Percentiles rank a stretch among this genome's conserved stretches.
Conservation (phyloP, 1,140 invertebrate species). For the Caenorhabditis inopinata region DNA sequence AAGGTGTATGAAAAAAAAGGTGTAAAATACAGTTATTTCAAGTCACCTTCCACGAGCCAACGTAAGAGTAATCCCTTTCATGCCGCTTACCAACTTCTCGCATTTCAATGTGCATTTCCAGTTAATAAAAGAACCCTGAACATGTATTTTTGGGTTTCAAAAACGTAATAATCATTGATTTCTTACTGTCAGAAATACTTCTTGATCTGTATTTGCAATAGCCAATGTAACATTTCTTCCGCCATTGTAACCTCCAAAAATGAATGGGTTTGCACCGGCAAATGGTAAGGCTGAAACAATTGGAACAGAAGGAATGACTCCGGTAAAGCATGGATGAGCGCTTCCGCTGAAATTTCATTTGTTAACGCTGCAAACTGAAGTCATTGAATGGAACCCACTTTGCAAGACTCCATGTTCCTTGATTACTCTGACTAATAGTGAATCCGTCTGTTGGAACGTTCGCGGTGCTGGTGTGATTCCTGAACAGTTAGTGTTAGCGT, state of each 20-base stretch:
- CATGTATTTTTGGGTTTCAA: not conserved
- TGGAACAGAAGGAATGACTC: not conserved
- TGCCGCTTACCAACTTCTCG: slow-evolving; percentile 45
- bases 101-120: slow-evolving; percentile 59
- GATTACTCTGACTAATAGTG: not conserved
- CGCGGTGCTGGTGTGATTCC: not conserved
- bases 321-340: not conserved
- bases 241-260: not conserved
- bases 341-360: not conserved
- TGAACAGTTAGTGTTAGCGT: not conserved
- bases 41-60: slow-evolving; percentile 49
- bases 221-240: slow-evolving; percentile 24
- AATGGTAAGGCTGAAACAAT: slow-evolving; percentile 11
- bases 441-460: slow-evolving; percentile 8
- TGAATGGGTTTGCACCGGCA: slow-evolving; percentile 5
- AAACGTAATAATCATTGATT: not conserved
- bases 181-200: slow-evolving; percentile 52
- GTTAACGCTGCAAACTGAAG: not conserved
- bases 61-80: slow-evolving; percentile 50
- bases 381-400: not conserved
- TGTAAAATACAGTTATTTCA: no score
- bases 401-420: not conserved
- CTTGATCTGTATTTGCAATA: slow-evolving; percentile 36
- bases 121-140: slow-evolving; percentile 60
- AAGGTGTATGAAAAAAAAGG: no score